Conservation (phyloP, 2,113 vertebrate genomes). For the Rhizomys pruinosus region DNA sequence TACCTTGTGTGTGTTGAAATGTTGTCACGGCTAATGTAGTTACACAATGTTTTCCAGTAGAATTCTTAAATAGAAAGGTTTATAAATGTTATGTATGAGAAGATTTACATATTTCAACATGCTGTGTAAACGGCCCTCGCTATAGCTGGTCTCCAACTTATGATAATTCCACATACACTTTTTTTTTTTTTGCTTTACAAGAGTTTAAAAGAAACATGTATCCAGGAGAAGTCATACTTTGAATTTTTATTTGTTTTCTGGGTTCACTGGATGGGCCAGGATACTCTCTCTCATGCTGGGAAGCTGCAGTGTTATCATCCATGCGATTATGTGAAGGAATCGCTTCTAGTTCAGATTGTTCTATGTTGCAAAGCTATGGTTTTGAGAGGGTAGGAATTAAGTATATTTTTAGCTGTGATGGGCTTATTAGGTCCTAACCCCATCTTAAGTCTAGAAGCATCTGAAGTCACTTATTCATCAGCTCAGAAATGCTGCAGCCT, state of each 20-base stretch:
- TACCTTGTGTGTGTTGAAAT: background rate
- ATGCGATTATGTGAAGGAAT: background rate
- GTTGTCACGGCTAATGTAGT: conserved; percentile 1
- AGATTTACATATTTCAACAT: background rate
- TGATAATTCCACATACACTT: background rate
- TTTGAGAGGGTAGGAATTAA: background rate
- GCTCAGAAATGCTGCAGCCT: background rate
- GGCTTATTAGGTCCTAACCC: background rate
- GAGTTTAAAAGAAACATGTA: background rate
- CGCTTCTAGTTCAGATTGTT: background rate
- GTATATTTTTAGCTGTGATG: background rate
- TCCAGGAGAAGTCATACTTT: background rate
- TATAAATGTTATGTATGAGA: background rate
- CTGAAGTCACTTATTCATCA: conserved; percentile 34
- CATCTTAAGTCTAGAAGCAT: background rate
- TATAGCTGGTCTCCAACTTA: background rate
- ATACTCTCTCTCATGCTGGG: background rate
- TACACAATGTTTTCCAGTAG: background rate
- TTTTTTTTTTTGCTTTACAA: background rate
- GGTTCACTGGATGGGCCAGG: background rate
- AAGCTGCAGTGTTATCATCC: background rate
- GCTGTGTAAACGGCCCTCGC: background rate
- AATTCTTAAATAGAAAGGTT: conserved; percentile 5
- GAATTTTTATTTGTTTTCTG: background rate
- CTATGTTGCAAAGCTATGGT: background rate